Conservation (phyloP, 1,140 invertebrate genomes). For the Globodera rostochiensis region DNA sequence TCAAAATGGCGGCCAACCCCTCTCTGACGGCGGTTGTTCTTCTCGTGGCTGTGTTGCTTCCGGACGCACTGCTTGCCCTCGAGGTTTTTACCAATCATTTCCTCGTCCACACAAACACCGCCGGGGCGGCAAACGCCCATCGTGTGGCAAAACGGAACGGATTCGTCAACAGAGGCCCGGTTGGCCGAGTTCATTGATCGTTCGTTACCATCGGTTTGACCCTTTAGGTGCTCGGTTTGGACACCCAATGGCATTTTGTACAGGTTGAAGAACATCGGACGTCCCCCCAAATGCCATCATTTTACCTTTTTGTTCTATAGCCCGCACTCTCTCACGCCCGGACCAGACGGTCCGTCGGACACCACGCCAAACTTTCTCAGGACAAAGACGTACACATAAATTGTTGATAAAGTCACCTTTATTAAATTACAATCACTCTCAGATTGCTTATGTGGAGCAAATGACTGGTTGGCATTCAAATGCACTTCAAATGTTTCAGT, state of each 20-base stretch:
- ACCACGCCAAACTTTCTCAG: constrained; percentile 59
- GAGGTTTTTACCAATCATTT: constrained; percentile 38
- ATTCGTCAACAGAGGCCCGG: constrained; percentile 64
- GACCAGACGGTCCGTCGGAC: constrained; percentile 61
- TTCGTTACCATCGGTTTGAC: not conserved
- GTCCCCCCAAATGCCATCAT: not conserved
- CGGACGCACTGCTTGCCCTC: not conserved
- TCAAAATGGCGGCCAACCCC: not conserved
- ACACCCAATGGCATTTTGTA: constrained; percentile 63
- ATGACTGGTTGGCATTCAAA: constrained; percentile 43
- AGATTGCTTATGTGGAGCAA: constrained; percentile 64
- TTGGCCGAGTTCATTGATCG: constrained; percentile 30
- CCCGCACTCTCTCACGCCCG: constrained; percentile 61
- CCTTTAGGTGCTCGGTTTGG: constrained; percentile 63
- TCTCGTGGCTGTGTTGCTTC: not conserved
- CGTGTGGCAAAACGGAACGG: constrained; percentile 62
- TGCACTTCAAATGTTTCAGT: no score
- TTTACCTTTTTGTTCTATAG: not conserved
- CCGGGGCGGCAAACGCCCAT: constrained; percentile 62
- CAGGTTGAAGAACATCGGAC: constrained; percentile 32
- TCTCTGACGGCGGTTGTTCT: constrained; percentile 3
- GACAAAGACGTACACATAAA: constrained; percentile 54
- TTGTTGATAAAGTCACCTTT: not conserved
- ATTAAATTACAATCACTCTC: constrained; percentile 13
- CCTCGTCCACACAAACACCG: constrained; percentile 60